Evolutionary conservation across 23 tunicate genomes (phyloP), one percentile per base, ranked within the genome.

Genomic region (Aplidium turbinatum): DNA sequence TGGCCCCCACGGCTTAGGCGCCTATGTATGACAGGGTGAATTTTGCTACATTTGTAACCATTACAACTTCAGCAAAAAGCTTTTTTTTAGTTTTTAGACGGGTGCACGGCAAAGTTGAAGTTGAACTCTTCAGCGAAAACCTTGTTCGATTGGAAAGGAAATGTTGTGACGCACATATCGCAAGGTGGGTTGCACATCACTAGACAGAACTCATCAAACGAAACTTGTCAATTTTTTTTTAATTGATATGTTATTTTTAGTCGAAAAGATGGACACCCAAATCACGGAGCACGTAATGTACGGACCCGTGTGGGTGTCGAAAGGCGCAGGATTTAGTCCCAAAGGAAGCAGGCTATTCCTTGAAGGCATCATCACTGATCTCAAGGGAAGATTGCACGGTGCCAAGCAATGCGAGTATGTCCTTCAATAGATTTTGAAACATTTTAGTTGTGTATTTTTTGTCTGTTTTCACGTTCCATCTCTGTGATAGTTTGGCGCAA

Each of bases 301-400:
- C 31, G 96, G 96, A 1, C 96, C 96, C 3, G 23, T 88, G 38
- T 88, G 87, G 87, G 87, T 88, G 5, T 66, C 87, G 3, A 71
- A 85, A 18, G 58, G 79, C 38, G 87, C 76, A 47, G 79, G 87
- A 4, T 88, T 88, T 35, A 77, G 70, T 52, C 79, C 87, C 0
- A 36, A n/a, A 4, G 96, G 96, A 20, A 52, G 82, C 3, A 24
- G 29, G 51, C 34, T 55, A 5, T 88, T 47, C 35, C 35, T 81
- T 18, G 75, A 60, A 36, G 73, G 72, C n/a, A 29, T 75, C 1
- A 31, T 81, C 1, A 51, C 83, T 22, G 68, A 78, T 31, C 34
- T 88, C 32, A 69, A 38, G 20, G 21, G 58, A 31, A 56, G 68
- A 70, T 58, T 79, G 53, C 76, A 34, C 16, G 73, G 67, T 30